A percentile compares a stretch with the other conserved stretches of the same genome.
Evolutionary conservation across 2,113 vertebrate genomes (phyloP).

Genomic region (Eulemur macaco): DNA sequence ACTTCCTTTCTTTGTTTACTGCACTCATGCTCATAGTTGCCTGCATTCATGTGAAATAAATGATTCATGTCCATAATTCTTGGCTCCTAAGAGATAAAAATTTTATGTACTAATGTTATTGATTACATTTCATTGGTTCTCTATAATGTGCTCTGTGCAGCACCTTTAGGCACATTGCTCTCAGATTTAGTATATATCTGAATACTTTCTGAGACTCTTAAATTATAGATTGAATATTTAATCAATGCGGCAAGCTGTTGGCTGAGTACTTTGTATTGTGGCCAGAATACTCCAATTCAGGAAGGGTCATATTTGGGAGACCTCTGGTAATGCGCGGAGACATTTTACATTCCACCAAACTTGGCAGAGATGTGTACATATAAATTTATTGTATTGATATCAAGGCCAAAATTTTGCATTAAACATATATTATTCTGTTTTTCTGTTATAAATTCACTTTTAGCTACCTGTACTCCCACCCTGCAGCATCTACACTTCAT

Average conservation of each 20-base stretch:
- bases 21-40: slow-evolving; percentile 46
- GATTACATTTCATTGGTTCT: slow-evolving; percentile 58
- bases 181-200: slow-evolving; percentile 40
- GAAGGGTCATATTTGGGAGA: background rate
- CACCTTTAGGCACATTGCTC: background rate
- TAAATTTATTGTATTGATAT: slow-evolving; percentile 28
- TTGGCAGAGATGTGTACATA: background rate
- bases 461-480: background rate
- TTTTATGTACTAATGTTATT: slow-evolving; percentile 57
- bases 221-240: slow-evolving; percentile 53
- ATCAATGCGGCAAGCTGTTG: slow-evolving; percentile 13
- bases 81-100: slow-evolving; percentile 58
- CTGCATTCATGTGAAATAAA: slow-evolving; percentile 67
- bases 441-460: background rate
- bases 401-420: slow-evolving; percentile 6
- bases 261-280: slow-evolving; percentile 35
- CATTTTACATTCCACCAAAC: slow-evolving; percentile 18
- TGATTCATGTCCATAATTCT: slow-evolving; percentile 74
- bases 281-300: slow-evolving; percentile 43
- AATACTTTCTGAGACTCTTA: slow-evolving; percentile 33
- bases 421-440: background rate
- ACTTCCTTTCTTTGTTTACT: slow-evolving; percentile 78
- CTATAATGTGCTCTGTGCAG: background rate
- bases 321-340: background rate
- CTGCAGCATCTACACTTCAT: background rate